Percentiles rank a stretch among this genome's conserved stretches.
Conservation (phyloP, 2,888 invertebrate genomes). For the Drosophila vallismaia region DNA sequence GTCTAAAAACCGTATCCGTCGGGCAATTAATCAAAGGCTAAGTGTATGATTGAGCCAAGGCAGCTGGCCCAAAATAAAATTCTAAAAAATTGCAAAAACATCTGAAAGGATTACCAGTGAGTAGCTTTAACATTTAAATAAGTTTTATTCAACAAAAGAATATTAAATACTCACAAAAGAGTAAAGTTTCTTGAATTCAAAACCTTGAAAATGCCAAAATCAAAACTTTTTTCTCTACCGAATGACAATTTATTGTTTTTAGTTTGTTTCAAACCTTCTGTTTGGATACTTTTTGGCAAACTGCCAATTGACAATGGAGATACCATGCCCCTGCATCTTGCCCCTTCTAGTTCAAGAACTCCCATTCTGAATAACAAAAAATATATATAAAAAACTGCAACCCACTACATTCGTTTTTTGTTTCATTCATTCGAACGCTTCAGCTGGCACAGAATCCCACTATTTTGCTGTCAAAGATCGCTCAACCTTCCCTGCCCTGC, state of each 20-base stretch:
- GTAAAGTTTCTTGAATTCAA: neutral
- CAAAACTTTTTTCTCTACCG: neutral
- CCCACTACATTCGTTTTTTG: slow-evolving; percentile 1
- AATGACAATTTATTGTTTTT: neutral
- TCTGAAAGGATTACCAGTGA: slow-evolving; percentile 18
- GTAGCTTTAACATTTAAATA: slow-evolving; percentile 4
- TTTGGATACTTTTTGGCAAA: slow-evolving; percentile 47
- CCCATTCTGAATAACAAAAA: slow-evolving; percentile 4
- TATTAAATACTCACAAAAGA: slow-evolving; percentile 17
- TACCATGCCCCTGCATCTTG: slow-evolving; percentile 41
- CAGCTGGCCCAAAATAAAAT: slow-evolving; percentile 2
- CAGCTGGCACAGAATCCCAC: slow-evolving; percentile 11
- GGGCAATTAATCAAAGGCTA: slow-evolving; percentile 3
- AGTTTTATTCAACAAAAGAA: neutral
- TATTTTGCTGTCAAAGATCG: slow-evolving; percentile 23
- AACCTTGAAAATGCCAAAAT: neutral
- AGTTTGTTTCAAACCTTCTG: neutral
- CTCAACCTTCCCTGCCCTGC: slow-evolving; percentile 4
- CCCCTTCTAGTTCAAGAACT: slow-evolving; percentile 42
- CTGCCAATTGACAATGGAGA: slow-evolving; percentile 65
- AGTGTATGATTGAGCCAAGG: slow-evolving; percentile 8
- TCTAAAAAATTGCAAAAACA: neutral
- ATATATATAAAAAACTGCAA: neutral
- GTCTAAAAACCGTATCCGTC: neutral
- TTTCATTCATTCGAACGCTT: slow-evolving; percentile 23